Evolutionary conservation across 35 echinoderm and acorn worm species (phyloP), one percentile per base, ranked within the genome.

Genomic region (Stichopus chloronotus): DNA sequence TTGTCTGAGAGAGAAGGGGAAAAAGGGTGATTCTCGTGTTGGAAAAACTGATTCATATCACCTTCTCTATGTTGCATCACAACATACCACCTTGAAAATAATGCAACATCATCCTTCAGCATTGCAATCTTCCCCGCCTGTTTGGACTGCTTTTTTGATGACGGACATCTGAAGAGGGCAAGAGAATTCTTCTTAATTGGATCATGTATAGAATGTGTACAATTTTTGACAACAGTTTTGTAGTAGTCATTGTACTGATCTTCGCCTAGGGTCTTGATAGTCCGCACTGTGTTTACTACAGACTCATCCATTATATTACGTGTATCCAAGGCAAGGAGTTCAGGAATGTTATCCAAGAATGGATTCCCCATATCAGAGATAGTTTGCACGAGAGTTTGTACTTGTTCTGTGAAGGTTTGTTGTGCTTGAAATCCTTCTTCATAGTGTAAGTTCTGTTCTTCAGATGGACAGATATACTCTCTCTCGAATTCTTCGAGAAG

Each of bases 121-220:
- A 81, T 19, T n/a, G 72, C 14, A 23, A 55, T 60, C 72, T 89
- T 78, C 68, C 58, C 52, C 56, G 72, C 53, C 57, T 56, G 22
- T 88, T 94, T 57, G 85, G 52, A 43, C 30, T 43, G 30, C 20
- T 56, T 52, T 57, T 90, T 90, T 56, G 72, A 25, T 77, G 22
- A 53, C 25, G 21, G 88, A 13, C 53, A 77, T 12, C 53, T 90
- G 53, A 72, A 92, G 53, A 85, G 80, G 17, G 87, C n/a, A n/a
- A n/a, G n/a, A n/a, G n/a, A n/a, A n/a, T n/a, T n/a, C 72, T 84
- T 84, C 65, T 91, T 91, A 56, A 94, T 94, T 19, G 93, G 78
- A 25, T 91, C 87, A 72, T 91, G 93, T 22, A 94, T 91, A 22
- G 93, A 94, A 13, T 30, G 72, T 20, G 24, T 94, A 22, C 93